These are phyloP conservation scores for Gisinianus flammeolus DNA, from an alignment of 2,888 invertebrate genomes.

Conservation along the genomic window DNA sequence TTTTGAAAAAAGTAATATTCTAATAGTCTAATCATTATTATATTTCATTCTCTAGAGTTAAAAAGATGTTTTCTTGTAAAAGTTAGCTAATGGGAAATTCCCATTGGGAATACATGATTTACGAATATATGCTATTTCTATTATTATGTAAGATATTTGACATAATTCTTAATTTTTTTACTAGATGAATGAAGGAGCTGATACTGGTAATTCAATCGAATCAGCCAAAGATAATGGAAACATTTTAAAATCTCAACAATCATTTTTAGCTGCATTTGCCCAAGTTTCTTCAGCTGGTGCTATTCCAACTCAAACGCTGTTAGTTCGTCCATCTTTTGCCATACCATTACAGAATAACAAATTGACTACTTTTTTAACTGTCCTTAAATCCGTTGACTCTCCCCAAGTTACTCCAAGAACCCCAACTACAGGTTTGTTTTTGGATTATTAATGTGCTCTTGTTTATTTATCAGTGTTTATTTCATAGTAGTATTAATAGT, in stretches of 20 bases:
- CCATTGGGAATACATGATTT: too few relatives aligned
- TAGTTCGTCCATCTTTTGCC: constrained; percentile 56
- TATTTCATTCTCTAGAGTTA: too few relatives aligned
- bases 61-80: too few relatives aligned
- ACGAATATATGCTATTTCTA: too few relatives aligned
- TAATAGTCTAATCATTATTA: too few relatives aligned
- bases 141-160: too few relatives aligned
- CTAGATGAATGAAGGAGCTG: constrained; percentile 13
- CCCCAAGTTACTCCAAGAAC: constrained; percentile 15
- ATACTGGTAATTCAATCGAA: not conserved
- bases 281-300: constrained; percentile 51
- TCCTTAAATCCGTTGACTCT: constrained; percentile 54
- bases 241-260: constrained; percentile 32
- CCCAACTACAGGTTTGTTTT: constrained; percentile 12
- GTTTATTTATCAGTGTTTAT: not conserved
- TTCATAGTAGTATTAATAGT: too few relatives aligned
- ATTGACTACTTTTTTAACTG: constrained; percentile 55
- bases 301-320: constrained; percentile 51
- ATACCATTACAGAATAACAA: constrained; percentile 48
- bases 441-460: not conserved
- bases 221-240: constrained; percentile 12
- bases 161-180: too few relatives aligned
- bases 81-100: too few relatives aligned
- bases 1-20: constrained; percentile 38
- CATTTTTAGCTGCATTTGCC: constrained; percentile 51